phyloP scores from a whole-genome alignment of 2,113 vertebrate genomes.

The Climacteris rufus region DNA sequence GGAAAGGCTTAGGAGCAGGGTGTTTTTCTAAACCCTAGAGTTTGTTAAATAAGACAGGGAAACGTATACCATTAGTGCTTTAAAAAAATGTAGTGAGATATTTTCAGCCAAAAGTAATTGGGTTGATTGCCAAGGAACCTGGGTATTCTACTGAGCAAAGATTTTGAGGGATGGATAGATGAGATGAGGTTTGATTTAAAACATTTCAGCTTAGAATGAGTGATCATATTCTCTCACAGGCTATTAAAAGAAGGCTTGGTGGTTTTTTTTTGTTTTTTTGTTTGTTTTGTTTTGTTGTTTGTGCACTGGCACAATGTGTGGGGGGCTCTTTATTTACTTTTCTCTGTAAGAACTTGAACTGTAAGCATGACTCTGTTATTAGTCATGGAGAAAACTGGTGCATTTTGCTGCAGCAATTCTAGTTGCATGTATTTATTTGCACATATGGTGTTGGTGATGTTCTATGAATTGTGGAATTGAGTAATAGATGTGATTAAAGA shows the following conservation, averaged over 20 bases:
- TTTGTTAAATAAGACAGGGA: not conserved
- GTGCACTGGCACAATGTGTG: not conserved
- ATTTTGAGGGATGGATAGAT: not conserved
- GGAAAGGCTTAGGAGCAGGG: not conserved
- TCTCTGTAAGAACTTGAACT: not conserved
- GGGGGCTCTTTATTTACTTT: not conserved
- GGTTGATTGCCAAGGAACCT: not conserved
- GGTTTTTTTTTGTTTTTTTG: not conserved
- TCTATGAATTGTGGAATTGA: not conserved
- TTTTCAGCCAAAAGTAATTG: not conserved
- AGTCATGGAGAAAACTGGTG: not conserved
- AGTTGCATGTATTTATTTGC: not conserved
- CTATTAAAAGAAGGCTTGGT: not conserved
- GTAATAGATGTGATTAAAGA: conserved; percentile 32
- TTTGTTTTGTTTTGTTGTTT: not conserved
- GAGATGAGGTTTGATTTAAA: not conserved
- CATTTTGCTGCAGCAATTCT: not conserved
- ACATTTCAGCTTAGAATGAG: not conserved
- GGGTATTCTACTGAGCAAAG: not conserved
- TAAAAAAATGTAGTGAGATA: not conserved
- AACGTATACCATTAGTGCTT: not conserved
- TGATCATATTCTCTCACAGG: not conserved
- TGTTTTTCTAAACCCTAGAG: not conserved
- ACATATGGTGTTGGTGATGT: not conserved
- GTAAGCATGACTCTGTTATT: not conserved